Base-by-base conservation (phyloP, 2,888 invertebrate species). In the Drosophila mettleri region DNA sequence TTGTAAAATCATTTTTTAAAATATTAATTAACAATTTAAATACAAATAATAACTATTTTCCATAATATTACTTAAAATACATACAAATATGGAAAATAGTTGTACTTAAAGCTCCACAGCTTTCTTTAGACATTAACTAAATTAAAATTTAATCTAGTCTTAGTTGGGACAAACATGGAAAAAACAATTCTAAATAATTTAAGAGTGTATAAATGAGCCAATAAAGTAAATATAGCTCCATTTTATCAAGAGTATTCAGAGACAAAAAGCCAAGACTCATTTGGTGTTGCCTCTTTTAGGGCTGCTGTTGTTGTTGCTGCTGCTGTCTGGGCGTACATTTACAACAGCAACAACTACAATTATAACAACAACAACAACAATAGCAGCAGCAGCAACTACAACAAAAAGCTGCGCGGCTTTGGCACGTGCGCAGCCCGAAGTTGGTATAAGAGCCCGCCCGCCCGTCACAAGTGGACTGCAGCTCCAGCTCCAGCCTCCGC, bases 361-460 rank as follows among this genome's bases (percentile, higher is more conserved):
- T 33, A 51, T 27, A 43, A 51, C 48, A 54, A n/a, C 58, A 16
- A 53, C 57, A 63, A 36, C 14, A 22, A 46, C 16, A 38, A 20
- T 22, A 55, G 54, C 29, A 57, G 5, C 31, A 45, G 52, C 29
- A 52, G 54, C 57, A 34, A 20, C 33, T 54, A 48, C 46, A 62
- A 55, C 45, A 64, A 46, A 63, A 43, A 51, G 51, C 80, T 71
- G 79, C 76, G 78, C 69, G 38, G 72, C 78, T 80, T 75, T 84
- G 83, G 86, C 83, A 83, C 83, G 83, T 83, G 83, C 83, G 86
- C 84, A 69, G 78, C 66, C 67, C 70, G 67, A 67, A 76, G 70
- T 69, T 75, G 72, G 43, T 52, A 45, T 18, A n/a, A 18, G 27
- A 49, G 27, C 45, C 62, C 66, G 51, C 65, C 58, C 43, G 43